A percentile compares a stretch with the other conserved stretches of the same genome.
Evolutionary conservation across 1,140 invertebrate species (phyloP).

Genomic region (Macrotrachela quadricornifera): DNA sequence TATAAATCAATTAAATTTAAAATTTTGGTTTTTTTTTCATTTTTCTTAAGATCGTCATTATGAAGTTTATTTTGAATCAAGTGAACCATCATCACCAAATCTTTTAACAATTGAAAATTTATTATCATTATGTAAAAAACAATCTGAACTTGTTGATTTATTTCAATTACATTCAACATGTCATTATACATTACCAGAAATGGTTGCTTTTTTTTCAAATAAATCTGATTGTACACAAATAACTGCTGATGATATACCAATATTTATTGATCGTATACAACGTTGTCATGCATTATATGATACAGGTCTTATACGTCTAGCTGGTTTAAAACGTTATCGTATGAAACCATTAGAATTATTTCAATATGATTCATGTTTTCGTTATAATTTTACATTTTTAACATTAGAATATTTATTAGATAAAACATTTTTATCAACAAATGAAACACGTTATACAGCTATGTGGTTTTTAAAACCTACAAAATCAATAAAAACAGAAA

Average conservation of each 20-base stretch:
- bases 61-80: constrained; percentile 3
- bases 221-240: not conserved
- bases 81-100: not conserved
- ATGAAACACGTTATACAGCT: too few species aligned
- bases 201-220: not conserved
- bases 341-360: not conserved
- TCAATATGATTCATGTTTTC: too few species aligned
- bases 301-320: not conserved
- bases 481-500: too few species aligned
- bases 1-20: too few species aligned
- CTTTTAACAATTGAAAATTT: not conserved
- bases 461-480: too few species aligned
- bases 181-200: not conserved
- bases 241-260: not conserved
- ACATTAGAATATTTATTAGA: too few species aligned
- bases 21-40: too few species aligned
- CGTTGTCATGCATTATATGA: not conserved
- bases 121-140: constrained; percentile 2
- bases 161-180: not conserved
- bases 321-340: not conserved
- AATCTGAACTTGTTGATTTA: not conserved
- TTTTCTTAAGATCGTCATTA: not conserved
- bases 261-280: not conserved
- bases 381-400: too few species aligned
- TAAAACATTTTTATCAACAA: too few species aligned